These are phyloP conservation scores for Crocidura indochinensis DNA, from an alignment of 2,797 vertebrate species.

Conservation along the genomic window DNA sequence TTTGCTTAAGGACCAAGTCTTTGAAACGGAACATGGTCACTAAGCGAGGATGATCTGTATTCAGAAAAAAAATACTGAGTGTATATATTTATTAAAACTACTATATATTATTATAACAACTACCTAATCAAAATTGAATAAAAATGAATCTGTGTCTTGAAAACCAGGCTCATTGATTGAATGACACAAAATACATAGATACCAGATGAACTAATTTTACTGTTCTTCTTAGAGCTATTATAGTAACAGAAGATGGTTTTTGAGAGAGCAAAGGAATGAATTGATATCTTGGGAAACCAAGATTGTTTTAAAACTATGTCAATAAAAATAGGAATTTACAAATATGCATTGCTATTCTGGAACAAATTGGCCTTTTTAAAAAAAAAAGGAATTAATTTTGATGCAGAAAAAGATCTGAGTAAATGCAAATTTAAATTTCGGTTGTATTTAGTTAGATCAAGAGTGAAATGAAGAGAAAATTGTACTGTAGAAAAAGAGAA, in stretches of 20 bases:
- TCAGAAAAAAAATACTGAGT: constrained; percentile 26
- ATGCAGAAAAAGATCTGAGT: background rate
- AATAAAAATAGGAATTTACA: background rate
- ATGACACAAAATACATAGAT: background rate
- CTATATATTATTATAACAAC: background rate
- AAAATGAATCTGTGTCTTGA: constrained; percentile 33
- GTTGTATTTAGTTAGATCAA: background rate
- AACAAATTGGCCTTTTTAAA: background rate
- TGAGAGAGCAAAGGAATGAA: too few relatives aligned
- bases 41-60: too few relatives aligned
- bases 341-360: background rate
- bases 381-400: background rate
- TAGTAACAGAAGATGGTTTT: too few relatives aligned
- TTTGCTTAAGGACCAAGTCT: too few relatives aligned
- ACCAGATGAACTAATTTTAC: background rate
- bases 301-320: background rate
- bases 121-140: constrained; percentile 19
- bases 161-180: background rate
- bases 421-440: background rate
- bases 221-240: background rate
- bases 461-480: background rate
- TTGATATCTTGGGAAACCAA: background rate
- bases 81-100: background rate
- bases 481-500: background rate
- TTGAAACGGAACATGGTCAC: too few relatives aligned